Base-by-base conservation (phyloP, 1,140 invertebrate species). In the Sinonovacula constricta region DNA sequence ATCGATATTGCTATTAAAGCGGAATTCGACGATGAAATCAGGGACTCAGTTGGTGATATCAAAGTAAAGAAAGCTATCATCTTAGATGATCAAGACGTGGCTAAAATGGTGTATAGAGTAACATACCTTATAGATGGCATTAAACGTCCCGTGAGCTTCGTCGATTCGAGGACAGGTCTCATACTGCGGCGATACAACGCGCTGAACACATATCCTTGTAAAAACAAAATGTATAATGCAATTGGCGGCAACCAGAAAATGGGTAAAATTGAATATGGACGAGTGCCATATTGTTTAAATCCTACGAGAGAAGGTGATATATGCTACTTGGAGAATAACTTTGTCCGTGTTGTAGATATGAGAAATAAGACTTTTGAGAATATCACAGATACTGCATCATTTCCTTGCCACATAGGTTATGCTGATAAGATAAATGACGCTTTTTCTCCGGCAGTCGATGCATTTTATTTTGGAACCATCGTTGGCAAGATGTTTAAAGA, bases 401-500 rank as follows among this genome's bases (percentile, higher is more conserved):
- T 77, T 36, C 31, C 59, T n/a, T 80, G 82, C 39, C 68, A 62
- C 1, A 34, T 56, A 3, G 80, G 78, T 2, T 66, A 75, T 15
- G 63, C 67, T 10, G 85, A 87, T 33, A 45, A 62, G 12, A 63
- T 83, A 0, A 85, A 87, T 34, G 85, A 84, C 1, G 84, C 77
- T 1, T 85, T 77, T 51, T 85, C 85, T 0, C 81, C 85, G 0
- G 63, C 74, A n/a, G 57, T 81, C 14, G 84, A 87, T 69, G 84
- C 83, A 2, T 74, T 85, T 31, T 87, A 76, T 39, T 79, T 80
- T 30, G 81, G 82, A 4, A 83, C 79, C 15, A 57, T 78, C 2
- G 80, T 87, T 22, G 75, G 63, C 3, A 78, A 65, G 56, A 83
- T 87, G 84, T 84, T 76, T 69, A 66, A 81, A 36, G 82, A 84